Evolutionary conservation across 2,888 invertebrate genomes (phyloP), one percentile per base, ranked within the genome.

Genomic region (Pilophorus perplexus): DNA sequence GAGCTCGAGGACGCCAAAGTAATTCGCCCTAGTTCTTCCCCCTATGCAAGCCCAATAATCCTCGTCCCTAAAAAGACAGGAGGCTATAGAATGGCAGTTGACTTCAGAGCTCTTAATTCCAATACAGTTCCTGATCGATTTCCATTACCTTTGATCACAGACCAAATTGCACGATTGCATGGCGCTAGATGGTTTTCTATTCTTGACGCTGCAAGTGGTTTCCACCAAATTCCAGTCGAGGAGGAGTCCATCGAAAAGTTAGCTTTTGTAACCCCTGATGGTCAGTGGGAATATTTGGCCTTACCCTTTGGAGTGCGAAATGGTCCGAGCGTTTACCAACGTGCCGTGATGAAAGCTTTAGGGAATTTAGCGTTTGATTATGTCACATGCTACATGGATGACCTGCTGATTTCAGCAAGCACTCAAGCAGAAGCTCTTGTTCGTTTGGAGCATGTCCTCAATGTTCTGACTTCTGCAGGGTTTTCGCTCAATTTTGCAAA

Each of bases 321-420:
- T 33, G 74, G 73, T 0, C 74, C 74, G 1, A 66, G 72, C 1
- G 71, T 73, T 0, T 75, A 75, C 48, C 74, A 75, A 42, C 67
- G 72, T 5, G 75, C 67, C 60, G 71, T 77, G 0, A 75, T 70
- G 23, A 70, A 69, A 12, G 72, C 76, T 12, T 76, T 76, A 37
- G 27, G 70, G 38, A 71, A 73, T 2, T 57, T 76, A 0, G 70
- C 72, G 1, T 33, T 44, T 1, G 28, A 72, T 38, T 70, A 54
- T 71, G 73, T 2, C 72, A 27, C 27, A 6, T 20, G 12, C 42
- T 59, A 23, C 16, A 59, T 59, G 20, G 59, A 59, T 27, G 59
- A 75, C 50, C 27, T 73, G 4, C 68, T 73, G 8, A 71, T 74
- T 10, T 69, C 71, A n/a, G 64, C 71, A 1, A 28, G 50, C 12